phyloP scores from a whole-genome alignment of 2,113 vertebrate species.

The Neodontobutis hainanensis region DNA sequence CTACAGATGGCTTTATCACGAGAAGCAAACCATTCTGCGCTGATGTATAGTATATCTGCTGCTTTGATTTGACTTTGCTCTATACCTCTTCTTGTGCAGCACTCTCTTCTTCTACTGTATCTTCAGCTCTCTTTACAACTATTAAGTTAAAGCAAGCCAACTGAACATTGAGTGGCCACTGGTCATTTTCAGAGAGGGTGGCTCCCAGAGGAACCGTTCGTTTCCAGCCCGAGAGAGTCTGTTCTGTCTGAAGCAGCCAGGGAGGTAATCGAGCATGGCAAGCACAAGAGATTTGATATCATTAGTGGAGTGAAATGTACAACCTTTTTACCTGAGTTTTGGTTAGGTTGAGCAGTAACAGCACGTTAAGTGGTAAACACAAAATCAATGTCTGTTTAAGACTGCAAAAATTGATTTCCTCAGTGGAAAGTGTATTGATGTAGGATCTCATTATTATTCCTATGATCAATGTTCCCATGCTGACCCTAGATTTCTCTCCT shows the following conservation, averaged over 20 bases:
- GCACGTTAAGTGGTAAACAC: background rate
- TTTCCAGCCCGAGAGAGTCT: slow-evolving; percentile 28
- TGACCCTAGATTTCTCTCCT: background rate
- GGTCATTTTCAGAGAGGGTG: slow-evolving; percentile 35
- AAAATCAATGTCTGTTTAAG: slow-evolving; percentile 26
- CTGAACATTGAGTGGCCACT: slow-evolving; percentile 5
- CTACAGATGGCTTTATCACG: slow-evolving; percentile 9
- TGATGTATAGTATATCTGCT: background rate
- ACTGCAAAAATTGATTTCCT: background rate
- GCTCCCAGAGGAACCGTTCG: slow-evolving; percentile 24
- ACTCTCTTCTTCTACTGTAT: slow-evolving; percentile 21
- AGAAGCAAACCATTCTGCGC: background rate
- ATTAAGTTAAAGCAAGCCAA: slow-evolving; percentile 41
- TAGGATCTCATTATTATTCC: background rate
- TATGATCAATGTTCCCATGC: background rate
- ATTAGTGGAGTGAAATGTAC: slow-evolving; percentile 2
- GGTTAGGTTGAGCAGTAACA: slow-evolving; percentile 1
- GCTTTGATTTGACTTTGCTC: slow-evolving; percentile 4
- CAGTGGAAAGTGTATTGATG: slow-evolving; percentile 9
- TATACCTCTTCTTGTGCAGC: slow-evolving; percentile 13
- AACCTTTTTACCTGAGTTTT: slow-evolving; percentile 15
- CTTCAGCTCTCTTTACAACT: slow-evolving; percentile 38
- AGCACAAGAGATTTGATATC: slow-evolving; percentile 11
- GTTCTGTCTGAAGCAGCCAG: slow-evolving; percentile 17
- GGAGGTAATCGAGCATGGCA: background rate